Evolutionary conservation across 2,113 vertebrate species (phyloP), one percentile per base, ranked within the genome.

Genomic region (Hipposideros armiger): DNA sequence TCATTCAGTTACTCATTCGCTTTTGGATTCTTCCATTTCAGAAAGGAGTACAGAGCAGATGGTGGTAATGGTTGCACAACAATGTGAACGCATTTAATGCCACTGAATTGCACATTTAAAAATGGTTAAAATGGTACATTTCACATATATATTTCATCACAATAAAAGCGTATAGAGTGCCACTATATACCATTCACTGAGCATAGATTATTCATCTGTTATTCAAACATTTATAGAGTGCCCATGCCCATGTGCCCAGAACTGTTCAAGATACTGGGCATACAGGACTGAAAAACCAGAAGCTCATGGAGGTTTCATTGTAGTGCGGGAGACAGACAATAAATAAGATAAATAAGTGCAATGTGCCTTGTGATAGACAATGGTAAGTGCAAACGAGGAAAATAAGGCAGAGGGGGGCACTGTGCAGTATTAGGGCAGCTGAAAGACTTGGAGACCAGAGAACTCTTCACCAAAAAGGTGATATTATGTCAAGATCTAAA

Each of bases 1-100:
- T 89, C 83, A 91, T 28, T 54, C n/a, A 17, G 13, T 78, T 30
- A n/a, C 60, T 74, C 30, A n/a, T 73, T 94, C 52, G 80, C 56
- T 90, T 80, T 74, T 80, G 22, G 60, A 83, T 56, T 82, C 69
- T 32, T 74, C 93, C 83, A 60, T 80, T 70, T 87, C 54, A 62
- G 30, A 66, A 74, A 90, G 80, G 83, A 36, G 40, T 26, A 80
- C 20, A 50, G 10, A 74, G 81, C 56, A 90, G 90, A 94, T 40
- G 77, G 86, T 8, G 7, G 82, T 47, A 19, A 90, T 7, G 56
- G 36, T 45, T 87, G 60, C 26, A 64, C 85, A 95, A 50, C 16
- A 16, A 24, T 42, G 56, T n/a, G 56, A 69, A 66, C 2, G 19
- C 42, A 77, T n/a, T 86, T 60, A 47, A 67, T 42, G 50, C 81